phyloP scores from a whole-genome alignment of 1,140 invertebrate genomes.

The Caenorhabditis remanei region DNA sequence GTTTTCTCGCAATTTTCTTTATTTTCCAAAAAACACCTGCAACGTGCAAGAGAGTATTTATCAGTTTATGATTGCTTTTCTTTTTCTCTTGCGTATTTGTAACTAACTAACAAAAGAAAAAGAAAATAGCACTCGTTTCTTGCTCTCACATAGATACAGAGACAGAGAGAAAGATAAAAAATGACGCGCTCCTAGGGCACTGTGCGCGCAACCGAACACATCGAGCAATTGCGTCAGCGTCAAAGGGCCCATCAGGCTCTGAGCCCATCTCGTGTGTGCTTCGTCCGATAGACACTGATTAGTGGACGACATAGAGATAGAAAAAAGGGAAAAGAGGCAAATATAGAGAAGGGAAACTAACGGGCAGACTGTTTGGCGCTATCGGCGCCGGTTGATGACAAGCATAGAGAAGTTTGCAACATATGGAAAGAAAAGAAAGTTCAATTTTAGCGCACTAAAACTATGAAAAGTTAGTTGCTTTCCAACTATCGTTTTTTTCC shows the following conservation, averaged over 20 bases:
- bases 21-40: neutral
- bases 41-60: slow-evolving; percentile 34
- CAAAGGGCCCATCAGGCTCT: neutral
- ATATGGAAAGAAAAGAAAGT: neutral
- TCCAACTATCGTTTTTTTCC: neutral
- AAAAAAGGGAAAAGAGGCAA: neutral
- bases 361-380: slow-evolving; percentile 35
- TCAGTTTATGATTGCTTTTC: slow-evolving; percentile 41
- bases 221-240: slow-evolving; percentile 43
- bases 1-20: neutral
- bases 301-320: slow-evolving; percentile 43
- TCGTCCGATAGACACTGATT: slow-evolving; percentile 47
- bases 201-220: slow-evolving; percentile 36
- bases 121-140: slow-evolving; percentile 15
- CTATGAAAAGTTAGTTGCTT: too few relatives aligned
- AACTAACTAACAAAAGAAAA: slow-evolving; percentile 11
- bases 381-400: slow-evolving; percentile 36
- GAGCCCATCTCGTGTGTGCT: slow-evolving; percentile 12
- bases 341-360: neutral
- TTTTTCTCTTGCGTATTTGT: neutral
- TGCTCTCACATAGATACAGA: neutral
- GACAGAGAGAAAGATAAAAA: slow-evolving; percentile 20
- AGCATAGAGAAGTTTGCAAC: neutral
- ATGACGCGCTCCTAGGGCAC: slow-evolving; percentile 14
- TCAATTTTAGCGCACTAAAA: too few relatives aligned